Evolutionary conservation across 2,888 invertebrate genomes (phyloP).

Genomic region (Rhagophthalmus giganteus): DNA sequence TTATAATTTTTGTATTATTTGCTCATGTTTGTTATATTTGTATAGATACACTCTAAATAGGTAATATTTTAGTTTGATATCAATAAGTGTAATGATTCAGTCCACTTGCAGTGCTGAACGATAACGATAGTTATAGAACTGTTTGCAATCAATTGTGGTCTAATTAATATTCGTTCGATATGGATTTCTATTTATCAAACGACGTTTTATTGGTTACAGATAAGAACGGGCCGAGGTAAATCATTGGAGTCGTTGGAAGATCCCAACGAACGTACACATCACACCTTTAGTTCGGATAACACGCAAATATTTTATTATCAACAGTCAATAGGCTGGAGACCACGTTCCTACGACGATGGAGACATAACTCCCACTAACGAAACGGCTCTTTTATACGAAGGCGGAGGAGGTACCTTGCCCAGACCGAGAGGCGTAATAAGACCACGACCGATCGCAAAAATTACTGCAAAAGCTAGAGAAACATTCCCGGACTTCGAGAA

Average conservation of each 20-base stretch:
- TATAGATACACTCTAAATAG: no score
- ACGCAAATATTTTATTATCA: conserved; percentile 62
- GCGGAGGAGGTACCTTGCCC: conserved; percentile 85
- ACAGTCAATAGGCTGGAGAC: conserved; percentile 55
- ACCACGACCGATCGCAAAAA: conserved; percentile 81
- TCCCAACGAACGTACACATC: conserved; percentile 67
- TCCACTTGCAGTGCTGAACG: not conserved
- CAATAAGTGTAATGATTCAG: no score
- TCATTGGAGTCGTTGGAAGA: conserved; percentile 85
- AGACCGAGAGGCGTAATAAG: conserved; percentile 80
- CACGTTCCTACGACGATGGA: conserved; percentile 83
- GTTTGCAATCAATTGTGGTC: not conserved
- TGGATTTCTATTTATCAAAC: not conserved
- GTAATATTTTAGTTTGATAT: no score
- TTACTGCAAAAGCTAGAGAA: conserved; percentile 60
- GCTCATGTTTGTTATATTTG: no score
- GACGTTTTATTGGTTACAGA: conserved; percentile 57
- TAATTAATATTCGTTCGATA: no score
- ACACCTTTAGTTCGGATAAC: conserved; percentile 63
- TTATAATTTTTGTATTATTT: no score
- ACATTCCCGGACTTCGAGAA: conserved; percentile 56
- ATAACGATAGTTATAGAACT: no score
- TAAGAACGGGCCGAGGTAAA: conserved; percentile 81
- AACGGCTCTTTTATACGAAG: conserved; percentile 61
- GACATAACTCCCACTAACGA: conserved; percentile 90